These are phyloP conservation scores for Fissipunctia ypsillon DNA, from an alignment of 2,888 invertebrate species.

Conservation along the genomic window DNA sequence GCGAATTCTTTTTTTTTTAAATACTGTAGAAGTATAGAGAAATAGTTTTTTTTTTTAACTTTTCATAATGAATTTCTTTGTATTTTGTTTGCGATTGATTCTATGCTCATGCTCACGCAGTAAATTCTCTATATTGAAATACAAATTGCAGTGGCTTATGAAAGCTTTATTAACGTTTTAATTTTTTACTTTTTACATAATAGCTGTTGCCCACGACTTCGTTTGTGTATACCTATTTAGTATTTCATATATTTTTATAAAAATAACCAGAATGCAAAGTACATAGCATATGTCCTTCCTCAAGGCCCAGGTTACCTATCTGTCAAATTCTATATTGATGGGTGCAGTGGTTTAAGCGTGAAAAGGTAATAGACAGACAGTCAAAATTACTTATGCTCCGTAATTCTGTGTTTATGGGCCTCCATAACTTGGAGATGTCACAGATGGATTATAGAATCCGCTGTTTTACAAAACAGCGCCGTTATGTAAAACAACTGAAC, in stretches of 20 bases:
- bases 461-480: too few species aligned
- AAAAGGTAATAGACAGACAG: neutral
- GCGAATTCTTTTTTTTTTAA: conserved; percentile 36
- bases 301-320: neutral
- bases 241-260: neutral
- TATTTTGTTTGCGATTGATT: neutral
- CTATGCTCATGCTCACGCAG: neutral
- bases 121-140: neutral
- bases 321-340: neutral
- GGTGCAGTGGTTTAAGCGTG: neutral
- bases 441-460: too few species aligned
- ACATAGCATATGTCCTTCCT: neutral
- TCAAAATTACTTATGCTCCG: neutral
- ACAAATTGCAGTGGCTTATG: too few species aligned
- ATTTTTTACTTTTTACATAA: neutral
- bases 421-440: too few species aligned
- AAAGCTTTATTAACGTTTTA: too few species aligned
- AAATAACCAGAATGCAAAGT: neutral
- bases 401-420: too few species aligned
- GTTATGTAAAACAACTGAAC: too few species aligned
- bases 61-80: too few species aligned
- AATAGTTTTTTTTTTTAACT: neutral
- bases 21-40: neutral
- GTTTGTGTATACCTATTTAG: neutral
- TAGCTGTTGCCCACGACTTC: neutral